phyloP scores from a whole-genome alignment of 2,888 invertebrate species.

The Phaonia tiefii region DNA sequence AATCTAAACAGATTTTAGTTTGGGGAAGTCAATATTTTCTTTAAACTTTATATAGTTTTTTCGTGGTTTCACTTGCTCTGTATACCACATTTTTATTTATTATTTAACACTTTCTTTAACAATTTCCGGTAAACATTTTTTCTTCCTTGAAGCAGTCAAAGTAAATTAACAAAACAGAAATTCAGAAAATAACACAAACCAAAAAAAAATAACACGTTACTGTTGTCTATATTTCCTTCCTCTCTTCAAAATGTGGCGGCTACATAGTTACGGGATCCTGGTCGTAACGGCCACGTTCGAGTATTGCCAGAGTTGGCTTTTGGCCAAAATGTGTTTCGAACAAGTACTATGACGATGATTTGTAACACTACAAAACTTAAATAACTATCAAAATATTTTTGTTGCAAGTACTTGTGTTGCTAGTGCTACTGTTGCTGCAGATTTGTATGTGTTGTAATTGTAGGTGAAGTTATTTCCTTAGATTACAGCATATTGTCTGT shows the following conservation, averaged over 20 bases:
- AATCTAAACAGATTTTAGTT: too few species aligned
- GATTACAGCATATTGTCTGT: constrained; percentile 64
- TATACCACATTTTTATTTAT: constrained; percentile 36
- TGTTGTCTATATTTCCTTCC: not conserved
- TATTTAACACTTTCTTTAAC: constrained; percentile 60
- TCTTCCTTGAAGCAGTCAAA: constrained; percentile 37
- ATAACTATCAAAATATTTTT: constrained; percentile 55
- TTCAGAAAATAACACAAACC: constrained; percentile 1
- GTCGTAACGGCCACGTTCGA: constrained; percentile 22
- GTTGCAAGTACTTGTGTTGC: constrained; percentile 7
- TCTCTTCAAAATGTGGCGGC: not conserved
- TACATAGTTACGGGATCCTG: too few species aligned
- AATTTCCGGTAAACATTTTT: constrained; percentile 60
- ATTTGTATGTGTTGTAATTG: too few species aligned
- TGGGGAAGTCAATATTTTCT: too few species aligned
- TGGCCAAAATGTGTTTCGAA: constrained; percentile 12
- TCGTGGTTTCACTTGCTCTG: not conserved
- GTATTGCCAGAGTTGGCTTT: constrained; percentile 18
- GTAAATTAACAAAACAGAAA: constrained; percentile 20
- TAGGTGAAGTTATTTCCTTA: constrained; percentile 38
- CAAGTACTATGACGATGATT: constrained; percentile 18
- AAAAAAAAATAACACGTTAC: not conserved
- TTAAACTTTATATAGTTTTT: not conserved
- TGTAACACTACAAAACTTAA: constrained; percentile 54
- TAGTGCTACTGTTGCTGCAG: constrained; percentile 10